Base-by-base conservation (phyloP, 2,797 vertebrate genomes). In the Selene dorsalis region DNA sequence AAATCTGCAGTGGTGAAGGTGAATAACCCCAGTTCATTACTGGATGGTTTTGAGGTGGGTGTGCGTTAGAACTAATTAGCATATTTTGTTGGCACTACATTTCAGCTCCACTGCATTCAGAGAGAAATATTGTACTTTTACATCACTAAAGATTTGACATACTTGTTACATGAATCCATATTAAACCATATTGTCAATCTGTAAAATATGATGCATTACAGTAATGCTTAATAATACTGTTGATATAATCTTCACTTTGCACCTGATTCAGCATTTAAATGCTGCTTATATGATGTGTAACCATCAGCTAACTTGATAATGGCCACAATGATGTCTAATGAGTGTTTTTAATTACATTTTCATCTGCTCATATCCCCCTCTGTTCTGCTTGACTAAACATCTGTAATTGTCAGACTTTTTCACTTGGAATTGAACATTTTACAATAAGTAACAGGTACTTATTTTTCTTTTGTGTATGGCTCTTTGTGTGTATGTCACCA, bases 401-500 rank as follows among this genome's bases (percentile, higher is more conserved):
- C 17, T 45, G 18, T 20, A 6, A 47, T 18, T 18, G 43, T 17
- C 18, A 17, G 45, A 6, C 17, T 18, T 3, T 35, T 48, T 24
- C 17, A 53, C 8, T 13, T 66, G 30, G 24, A 17, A 48, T 32
- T n/a, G 18, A 48, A 18, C 3, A 8, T 48, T 48, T 48, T 35
- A n/a, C 18, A 48, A 1, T 4, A 26, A 26, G 10, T 22, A 52
- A 52, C 12, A 52, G 10, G 1, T 9, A 52, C 3, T 8, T 41
- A 16, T 41, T 67, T 59, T 55, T 57, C 9, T 62, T 16, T 57
- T 61, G 10, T 59, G n/a, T 59, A 3, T n/a, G 41, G 8, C 0
- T 20, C 56, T 61, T 81, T 3, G 12, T 55, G 56, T 30, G 30
- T 30, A 30, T 3, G 56, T 55, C 50, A 43, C 70, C 55, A 52